A percentile compares a stretch with the other conserved stretches of the same genome.
Evolutionary conservation across 2,888 invertebrate species (phyloP).

Genomic region (Scelioninae gen. 2): DNA sequence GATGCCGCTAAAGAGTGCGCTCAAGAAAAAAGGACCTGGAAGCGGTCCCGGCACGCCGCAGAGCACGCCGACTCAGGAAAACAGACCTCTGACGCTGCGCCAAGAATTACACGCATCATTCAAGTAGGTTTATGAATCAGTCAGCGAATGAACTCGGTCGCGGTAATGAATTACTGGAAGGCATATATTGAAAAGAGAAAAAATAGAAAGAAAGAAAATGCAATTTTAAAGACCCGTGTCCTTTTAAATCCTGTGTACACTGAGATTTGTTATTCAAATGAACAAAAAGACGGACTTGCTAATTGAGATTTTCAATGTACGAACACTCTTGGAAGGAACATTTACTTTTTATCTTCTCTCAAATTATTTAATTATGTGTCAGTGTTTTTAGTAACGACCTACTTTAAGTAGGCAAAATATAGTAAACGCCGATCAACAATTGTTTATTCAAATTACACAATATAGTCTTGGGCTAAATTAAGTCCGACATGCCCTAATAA

Average conservation of each 20-base stretch:
- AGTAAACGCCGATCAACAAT: constrained; percentile 26
- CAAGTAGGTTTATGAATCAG: constrained; percentile 80
- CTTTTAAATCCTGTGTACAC: too few relatives aligned
- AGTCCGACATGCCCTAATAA: constrained; percentile 14
- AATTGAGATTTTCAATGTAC: too few relatives aligned
- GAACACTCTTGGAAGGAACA: too few relatives aligned
- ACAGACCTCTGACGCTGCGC: constrained; percentile 81
- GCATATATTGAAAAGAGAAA: too few relatives aligned
- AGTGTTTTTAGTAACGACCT: constrained; percentile 12
- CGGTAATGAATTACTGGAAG: too few relatives aligned
- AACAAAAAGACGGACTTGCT: too few relatives aligned
- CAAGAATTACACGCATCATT: constrained; percentile 88
- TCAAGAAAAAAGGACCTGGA: constrained; percentile 85
- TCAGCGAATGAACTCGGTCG: too few relatives aligned
- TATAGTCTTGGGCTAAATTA: constrained; percentile 27
- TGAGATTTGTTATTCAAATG: too few relatives aligned
- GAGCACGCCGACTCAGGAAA: constrained; percentile 84
- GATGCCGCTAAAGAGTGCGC: constrained; percentile 92
- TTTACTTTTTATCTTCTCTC: too few relatives aligned
- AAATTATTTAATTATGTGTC: too few relatives aligned
- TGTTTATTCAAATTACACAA: constrained; percentile 41
- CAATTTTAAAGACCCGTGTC: too few relatives aligned
- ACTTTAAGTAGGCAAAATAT: constrained; percentile 35
- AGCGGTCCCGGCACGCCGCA: constrained; percentile 82
- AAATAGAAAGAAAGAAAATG: too few relatives aligned